phyloP scores from a whole-genome alignment of 30 jellyfish, hydroid and myxozoan species.

The Rhopilema esculentum region DNA sequence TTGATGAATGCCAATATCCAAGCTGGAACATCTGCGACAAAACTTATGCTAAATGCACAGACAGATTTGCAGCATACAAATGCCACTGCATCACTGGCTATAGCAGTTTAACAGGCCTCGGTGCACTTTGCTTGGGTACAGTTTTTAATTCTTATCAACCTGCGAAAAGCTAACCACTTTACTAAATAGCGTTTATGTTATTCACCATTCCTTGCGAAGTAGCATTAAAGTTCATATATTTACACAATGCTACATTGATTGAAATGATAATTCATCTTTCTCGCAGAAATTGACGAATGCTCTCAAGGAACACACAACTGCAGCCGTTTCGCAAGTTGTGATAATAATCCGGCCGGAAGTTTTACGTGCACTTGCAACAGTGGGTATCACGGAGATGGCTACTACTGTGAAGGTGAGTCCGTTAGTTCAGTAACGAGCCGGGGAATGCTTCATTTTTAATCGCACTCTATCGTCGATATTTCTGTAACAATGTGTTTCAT shows the following conservation, averaged over 20 bases:
- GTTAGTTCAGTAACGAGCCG: too few relatives aligned
- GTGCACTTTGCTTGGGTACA: slow-evolving; percentile 34
- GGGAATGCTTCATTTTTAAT: too few relatives aligned
- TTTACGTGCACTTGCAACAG: slow-evolving; percentile 59
- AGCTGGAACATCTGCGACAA: slow-evolving; percentile 60
- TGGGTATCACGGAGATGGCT: slow-evolving; percentile 91
- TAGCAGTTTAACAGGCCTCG: slow-evolving; percentile 24
- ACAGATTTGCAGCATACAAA: slow-evolving; percentile 45
- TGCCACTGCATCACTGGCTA: slow-evolving; percentile 58
- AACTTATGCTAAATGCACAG: slow-evolving; percentile 31
- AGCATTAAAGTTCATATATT: too few relatives aligned
- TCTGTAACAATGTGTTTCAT: too few relatives aligned
- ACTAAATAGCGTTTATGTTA: too few relatives aligned
- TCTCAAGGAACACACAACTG: slow-evolving; percentile 34
- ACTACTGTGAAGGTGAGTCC: slow-evolving; percentile 78
- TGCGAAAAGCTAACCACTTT: too few relatives aligned
- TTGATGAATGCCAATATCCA: slow-evolving; percentile 23
- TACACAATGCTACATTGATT: too few relatives aligned
- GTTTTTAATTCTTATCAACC: neutral
- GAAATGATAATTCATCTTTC: neutral
- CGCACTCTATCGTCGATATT: too few relatives aligned
- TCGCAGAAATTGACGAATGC: slow-evolving; percentile 70
- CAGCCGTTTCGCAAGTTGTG: slow-evolving; percentile 59
- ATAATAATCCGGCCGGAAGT: slow-evolving; percentile 34
- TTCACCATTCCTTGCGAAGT: too few relatives aligned